Conservation (phyloP, 1,140 invertebrate species). For the Archivesica marissinica region DNA sequence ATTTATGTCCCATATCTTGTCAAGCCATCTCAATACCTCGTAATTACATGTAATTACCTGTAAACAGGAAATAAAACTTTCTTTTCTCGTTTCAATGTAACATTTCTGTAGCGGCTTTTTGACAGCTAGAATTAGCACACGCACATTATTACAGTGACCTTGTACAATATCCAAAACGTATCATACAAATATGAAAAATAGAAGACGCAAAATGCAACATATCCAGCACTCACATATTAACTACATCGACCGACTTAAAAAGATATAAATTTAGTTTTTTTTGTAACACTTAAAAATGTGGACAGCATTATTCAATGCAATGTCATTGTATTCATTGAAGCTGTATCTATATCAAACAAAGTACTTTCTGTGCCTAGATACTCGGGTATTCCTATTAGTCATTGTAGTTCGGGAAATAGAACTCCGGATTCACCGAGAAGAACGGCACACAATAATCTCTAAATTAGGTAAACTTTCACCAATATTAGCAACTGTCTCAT, state of each 20-base stretch:
- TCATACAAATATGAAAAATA: no score
- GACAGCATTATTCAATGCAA: background rate
- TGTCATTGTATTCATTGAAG: constrained; percentile 2
- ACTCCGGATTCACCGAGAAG: constrained; percentile 30
- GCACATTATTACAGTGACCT: no score
- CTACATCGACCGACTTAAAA: no score
- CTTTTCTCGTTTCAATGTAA: background rate
- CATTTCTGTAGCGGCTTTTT: constrained; percentile 2
- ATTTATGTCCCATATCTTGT: constrained; percentile 3
- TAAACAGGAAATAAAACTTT: constrained; percentile 29
- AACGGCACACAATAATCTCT: background rate
- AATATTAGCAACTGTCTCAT: no score
- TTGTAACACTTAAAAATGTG: no score
- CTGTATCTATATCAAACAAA: constrained; percentile 27
- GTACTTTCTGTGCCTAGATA: background rate
- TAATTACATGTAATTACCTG: constrained; percentile 5
- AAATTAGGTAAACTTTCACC: background rate
- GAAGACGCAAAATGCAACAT: no score
- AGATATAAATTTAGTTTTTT: no score
- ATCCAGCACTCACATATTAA: no score
- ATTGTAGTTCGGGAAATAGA: background rate
- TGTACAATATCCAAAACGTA: no score
- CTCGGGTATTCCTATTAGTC: constrained; percentile 15
- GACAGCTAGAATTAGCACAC: no score
- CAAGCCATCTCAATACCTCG: background rate